A percentile compares a stretch with the other conserved stretches of the same genome.
These are phyloP conservation scores for Lamellibrachia columna DNA, from an alignment of 2,888 invertebrate genomes.

Conservation along the genomic window DNA sequence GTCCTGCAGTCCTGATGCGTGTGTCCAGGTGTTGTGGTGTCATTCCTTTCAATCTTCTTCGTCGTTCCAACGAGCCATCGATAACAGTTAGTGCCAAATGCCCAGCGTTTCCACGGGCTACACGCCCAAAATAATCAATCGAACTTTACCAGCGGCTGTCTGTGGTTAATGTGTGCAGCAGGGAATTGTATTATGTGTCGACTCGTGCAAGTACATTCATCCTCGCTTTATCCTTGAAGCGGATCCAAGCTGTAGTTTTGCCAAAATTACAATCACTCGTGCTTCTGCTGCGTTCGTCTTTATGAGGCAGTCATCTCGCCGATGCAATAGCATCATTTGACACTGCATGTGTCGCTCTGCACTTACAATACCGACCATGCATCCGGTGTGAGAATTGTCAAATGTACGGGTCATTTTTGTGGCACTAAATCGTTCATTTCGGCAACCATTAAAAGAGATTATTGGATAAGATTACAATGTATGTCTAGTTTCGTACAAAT, in stretches of 20 bases:
- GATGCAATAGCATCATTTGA: too few species aligned
- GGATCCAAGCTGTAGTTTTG: background rate
- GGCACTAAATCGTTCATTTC: too few species aligned
- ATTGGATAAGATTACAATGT: too few species aligned
- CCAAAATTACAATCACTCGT: background rate
- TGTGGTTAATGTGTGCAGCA: background rate
- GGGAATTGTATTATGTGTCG: background rate
- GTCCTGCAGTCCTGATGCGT: background rate
- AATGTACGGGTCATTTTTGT: too few species aligned
- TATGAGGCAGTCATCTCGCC: background rate
- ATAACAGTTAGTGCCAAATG: background rate
- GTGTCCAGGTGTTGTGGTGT: background rate
- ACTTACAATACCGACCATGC: too few species aligned
- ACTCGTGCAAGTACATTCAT: background rate
- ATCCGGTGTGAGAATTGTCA: too few species aligned
- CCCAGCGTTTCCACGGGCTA: slow-evolving; percentile 5
- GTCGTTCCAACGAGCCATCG: background rate
- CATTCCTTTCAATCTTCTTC: background rate
- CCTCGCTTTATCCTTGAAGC: background rate
- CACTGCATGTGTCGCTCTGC: too few species aligned
- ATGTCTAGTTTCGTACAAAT: too few species aligned
- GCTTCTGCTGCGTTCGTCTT: background rate
- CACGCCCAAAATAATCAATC: background rate
- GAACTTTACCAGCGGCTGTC: background rate
- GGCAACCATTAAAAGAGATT: too few species aligned